phyloP scores from a whole-genome alignment of 2,888 invertebrate genomes.

The Dryococelus australis region DNA sequence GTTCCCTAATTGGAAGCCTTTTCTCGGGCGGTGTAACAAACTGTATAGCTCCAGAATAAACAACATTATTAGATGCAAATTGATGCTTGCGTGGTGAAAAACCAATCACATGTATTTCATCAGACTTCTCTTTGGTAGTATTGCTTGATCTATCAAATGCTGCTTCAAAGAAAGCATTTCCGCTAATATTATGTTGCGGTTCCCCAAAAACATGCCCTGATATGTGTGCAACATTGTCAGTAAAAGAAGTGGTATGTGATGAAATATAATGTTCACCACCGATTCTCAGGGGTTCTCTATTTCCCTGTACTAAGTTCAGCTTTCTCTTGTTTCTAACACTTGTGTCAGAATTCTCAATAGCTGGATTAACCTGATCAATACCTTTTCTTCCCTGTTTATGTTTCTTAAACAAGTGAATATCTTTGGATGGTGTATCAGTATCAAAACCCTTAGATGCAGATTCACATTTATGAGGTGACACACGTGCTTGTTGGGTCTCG shows the following conservation, averaged over 20 bases:
- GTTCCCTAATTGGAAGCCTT: neutral
- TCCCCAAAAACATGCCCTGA: neutral
- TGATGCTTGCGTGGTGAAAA: neutral
- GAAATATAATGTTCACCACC: too few species aligned
- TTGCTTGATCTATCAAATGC: neutral
- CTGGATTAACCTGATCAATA: neutral
- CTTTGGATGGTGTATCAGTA: too few species aligned
- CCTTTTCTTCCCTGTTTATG: neutral
- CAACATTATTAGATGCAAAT: neutral
- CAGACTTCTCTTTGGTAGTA: neutral
- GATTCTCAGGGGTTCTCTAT: too few species aligned
- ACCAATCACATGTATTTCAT: neutral
- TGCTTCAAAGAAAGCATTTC: too few species aligned
- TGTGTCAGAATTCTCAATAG: neutral
- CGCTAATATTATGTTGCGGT: too few species aligned
- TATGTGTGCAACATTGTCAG: neutral
- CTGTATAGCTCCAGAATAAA: neutral
- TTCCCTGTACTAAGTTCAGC: neutral
- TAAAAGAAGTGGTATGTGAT: too few species aligned
- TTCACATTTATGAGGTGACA: too few species aligned
- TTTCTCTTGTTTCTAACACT: neutral
- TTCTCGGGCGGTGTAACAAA: neutral
- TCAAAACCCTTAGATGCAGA: too few species aligned
- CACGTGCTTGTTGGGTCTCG: too few species aligned
- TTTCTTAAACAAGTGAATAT: neutral